Conservation (phyloP, 2,113 vertebrate genomes). For the Caranx melampygus region DNA sequence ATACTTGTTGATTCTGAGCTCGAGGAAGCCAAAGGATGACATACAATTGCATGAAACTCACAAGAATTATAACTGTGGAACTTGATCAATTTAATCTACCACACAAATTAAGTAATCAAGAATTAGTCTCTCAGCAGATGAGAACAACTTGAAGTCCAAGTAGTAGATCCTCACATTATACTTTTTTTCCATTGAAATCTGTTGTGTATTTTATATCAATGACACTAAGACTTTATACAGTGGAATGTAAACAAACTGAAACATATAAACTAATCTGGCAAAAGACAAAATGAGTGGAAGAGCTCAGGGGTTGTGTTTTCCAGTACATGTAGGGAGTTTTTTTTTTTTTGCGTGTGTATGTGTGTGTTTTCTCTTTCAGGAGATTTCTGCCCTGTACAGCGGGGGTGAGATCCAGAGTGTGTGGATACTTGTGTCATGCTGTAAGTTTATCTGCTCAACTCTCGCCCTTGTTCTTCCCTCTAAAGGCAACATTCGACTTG, state of each 20-base stretch:
- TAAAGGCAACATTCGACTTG: slow-evolving; percentile 62
- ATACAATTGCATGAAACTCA: not conserved
- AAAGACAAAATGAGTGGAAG: not conserved
- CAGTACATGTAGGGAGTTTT: not conserved
- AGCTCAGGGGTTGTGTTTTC: not conserved
- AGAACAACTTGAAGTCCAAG: not conserved
- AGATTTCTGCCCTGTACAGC: not conserved
- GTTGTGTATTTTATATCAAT: too few species aligned
- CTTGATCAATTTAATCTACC: not conserved
- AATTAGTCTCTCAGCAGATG: not conserved
- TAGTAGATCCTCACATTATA: too few species aligned
- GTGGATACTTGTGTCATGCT: slow-evolving; percentile 21
- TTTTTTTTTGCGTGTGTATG: too few species aligned
- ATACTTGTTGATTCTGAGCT: not conserved
- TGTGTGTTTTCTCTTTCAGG: slow-evolving; percentile 19
- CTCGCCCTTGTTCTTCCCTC: slow-evolving; percentile 34
- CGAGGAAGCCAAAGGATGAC: not conserved
- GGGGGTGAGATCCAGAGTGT: slow-evolving; percentile 16
- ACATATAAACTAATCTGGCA: not conserved
- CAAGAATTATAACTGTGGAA: not conserved
- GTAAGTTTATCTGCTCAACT: slow-evolving; percentile 4
- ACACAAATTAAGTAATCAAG: not conserved
- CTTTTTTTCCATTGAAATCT: too few species aligned
- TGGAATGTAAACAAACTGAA: not conserved
- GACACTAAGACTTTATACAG: too few species aligned